Percentiles rank a stretch among this genome's conserved stretches.
These are phyloP conservation scores for Oligia fasciuncula DNA, from an alignment of 2,888 invertebrate species.

Conservation along the genomic window DNA sequence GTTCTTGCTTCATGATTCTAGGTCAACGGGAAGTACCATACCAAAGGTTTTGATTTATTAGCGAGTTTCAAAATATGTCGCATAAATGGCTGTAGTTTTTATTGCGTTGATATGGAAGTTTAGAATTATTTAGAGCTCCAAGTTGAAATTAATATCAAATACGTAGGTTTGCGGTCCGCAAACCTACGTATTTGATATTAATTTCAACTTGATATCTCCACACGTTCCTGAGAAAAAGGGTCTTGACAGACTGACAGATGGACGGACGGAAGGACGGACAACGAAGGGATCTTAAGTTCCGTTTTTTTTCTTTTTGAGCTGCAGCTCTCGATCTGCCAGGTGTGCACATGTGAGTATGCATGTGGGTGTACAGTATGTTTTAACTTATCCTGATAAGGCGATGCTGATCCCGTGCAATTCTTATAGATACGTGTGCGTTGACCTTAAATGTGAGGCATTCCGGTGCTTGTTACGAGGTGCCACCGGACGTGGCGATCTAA, in stretches of 20 bases:
- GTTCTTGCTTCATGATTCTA: background rate
- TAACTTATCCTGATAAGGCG: background rate
- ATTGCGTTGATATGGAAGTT: background rate
- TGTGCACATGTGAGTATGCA: background rate
- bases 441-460: slow-evolving; percentile 58
- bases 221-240: background rate
- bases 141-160: too few relatives aligned
- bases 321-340: background rate
- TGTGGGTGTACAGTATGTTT: background rate
- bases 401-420: background rate
- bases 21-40: background rate
- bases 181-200: background rate
- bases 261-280: background rate
- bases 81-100: background rate
- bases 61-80: background rate
- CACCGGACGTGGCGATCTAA: slow-evolving; percentile 45
- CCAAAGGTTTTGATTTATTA: background rate
- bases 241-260: background rate
- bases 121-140: background rate
- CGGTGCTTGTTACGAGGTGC: slow-evolving; percentile 58
- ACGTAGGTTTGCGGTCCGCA: too few relatives aligned
- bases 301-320: background rate
- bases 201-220: background rate
- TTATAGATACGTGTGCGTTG: background rate
- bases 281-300: background rate